Percentiles rank a stretch among this genome's conserved stretches.
Conservation (phyloP, 2,113 vertebrate genomes). For the Calidris pugnax region DNA sequence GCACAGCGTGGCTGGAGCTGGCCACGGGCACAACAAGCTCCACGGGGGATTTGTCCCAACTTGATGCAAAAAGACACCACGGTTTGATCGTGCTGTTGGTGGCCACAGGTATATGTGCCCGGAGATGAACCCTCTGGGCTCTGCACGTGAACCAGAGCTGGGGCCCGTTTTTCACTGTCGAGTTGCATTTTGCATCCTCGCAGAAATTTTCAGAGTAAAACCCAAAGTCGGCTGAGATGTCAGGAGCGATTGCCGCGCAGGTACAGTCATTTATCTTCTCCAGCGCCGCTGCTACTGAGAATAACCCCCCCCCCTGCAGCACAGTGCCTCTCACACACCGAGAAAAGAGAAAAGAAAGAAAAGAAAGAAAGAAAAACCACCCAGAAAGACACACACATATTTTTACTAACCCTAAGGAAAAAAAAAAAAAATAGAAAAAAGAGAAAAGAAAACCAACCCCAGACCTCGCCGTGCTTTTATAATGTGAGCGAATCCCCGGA, state of each 20-base stretch:
- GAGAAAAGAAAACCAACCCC: background rate
- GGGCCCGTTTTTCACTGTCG: background rate
- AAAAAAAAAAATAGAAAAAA: too few relatives aligned
- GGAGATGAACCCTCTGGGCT: background rate
- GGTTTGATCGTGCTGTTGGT: rapidly evolving
- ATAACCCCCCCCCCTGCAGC: background rate
- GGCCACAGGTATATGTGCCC: rapidly evolving
- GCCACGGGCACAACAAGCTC: background rate
- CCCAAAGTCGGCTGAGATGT: background rate
- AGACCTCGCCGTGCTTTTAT: background rate
- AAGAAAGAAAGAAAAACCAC: background rate
- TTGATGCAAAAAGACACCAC: background rate
- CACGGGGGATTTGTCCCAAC: rapidly evolving
- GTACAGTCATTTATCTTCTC: slow-evolving; percentile 51
- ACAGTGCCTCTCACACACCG: background rate
- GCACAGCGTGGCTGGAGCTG: background rate
- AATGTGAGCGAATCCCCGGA: background rate
- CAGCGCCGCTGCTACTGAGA: background rate
- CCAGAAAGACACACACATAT: background rate
- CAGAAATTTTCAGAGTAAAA: background rate
- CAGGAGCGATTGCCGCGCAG: background rate
- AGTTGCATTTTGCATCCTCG: background rate
- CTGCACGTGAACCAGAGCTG: background rate
- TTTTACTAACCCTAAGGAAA: background rate
- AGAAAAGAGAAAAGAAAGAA: background rate